These are phyloP conservation scores for Triplophysa tibetana DNA, from an alignment of 2,113 vertebrate species.

Conservation along the genomic window DNA sequence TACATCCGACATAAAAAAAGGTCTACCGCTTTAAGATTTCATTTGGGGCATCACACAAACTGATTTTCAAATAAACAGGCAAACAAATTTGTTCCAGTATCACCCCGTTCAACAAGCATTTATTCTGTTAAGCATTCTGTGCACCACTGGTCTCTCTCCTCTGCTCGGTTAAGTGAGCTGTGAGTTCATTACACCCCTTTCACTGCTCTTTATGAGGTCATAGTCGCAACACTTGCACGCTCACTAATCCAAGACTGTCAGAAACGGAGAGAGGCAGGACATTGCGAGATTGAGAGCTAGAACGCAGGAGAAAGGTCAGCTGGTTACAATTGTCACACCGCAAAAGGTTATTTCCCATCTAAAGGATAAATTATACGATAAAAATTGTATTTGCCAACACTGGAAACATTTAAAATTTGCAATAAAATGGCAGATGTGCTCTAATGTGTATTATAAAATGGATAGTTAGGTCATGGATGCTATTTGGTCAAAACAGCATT, in stretches of 20 bases:
- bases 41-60: constrained; percentile 19
- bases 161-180: constrained; percentile 71
- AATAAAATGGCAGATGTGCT: neutral
- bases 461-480: neutral
- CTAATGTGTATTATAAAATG: neutral
- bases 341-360: constrained; percentile 27
- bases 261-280: constrained; percentile 41
- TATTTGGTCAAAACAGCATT: neutral
- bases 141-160: constrained; percentile 50
- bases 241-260: constrained; percentile 66
- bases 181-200: constrained; percentile 73
- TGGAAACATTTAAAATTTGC: constrained; percentile 9
- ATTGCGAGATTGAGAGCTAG: constrained; percentile 45
- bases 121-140: constrained; percentile 21
- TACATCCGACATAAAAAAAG: neutral
- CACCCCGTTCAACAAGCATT: constrained; percentile 23
- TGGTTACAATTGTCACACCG: constrained; percentile 27
- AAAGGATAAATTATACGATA: constrained; percentile 29
- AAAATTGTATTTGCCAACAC: neutral
- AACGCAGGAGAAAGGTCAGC: constrained; percentile 28
- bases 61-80: constrained; percentile 28
- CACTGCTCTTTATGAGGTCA: constrained; percentile 70
- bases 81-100: constrained; percentile 26
- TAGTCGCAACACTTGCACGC: constrained; percentile 66
- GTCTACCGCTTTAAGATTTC: neutral